Conservation (phyloP, 1,140 invertebrate species). For the Elymnias hypermnestra region DNA sequence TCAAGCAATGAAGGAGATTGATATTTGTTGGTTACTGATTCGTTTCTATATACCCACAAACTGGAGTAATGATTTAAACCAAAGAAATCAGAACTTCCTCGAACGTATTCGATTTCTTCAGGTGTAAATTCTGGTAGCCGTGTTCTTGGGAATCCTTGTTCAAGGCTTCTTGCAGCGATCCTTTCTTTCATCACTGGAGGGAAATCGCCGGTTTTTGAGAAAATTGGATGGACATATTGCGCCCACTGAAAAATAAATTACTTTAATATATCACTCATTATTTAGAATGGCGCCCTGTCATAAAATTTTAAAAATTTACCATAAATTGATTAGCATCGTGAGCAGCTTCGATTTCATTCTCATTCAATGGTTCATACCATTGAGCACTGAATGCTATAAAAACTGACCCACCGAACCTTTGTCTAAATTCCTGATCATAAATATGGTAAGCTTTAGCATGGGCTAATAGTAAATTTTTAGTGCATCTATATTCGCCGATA, state of each 20-base stretch:
- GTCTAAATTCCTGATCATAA: slow-evolving; percentile 67
- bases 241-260: slow-evolving; percentile 34
- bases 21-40: slow-evolving; percentile 24
- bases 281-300: neutral
- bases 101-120: slow-evolving; percentile 41
- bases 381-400: slow-evolving; percentile 71
- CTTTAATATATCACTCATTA: neutral
- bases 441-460: slow-evolving; percentile 75
- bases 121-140: slow-evolving; percentile 57
- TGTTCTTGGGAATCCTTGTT: slow-evolving; percentile 60
- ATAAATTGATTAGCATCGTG: slow-evolving; percentile 63
- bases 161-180: slow-evolving; percentile 68
- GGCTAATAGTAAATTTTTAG: slow-evolving; percentile 40
- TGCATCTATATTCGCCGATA: slow-evolving; percentile 70
- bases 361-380: slow-evolving; percentile 66
- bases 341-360: slow-evolving; percentile 66
- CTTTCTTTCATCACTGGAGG: slow-evolving; percentile 74
- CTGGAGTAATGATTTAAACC: slow-evolving; percentile 78
- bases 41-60: slow-evolving; percentile 35
- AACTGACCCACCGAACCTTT: slow-evolving; percentile 52
- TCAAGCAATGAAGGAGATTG: slow-evolving; percentile 34
- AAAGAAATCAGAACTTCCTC: slow-evolving; percentile 76
- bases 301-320: slow-evolving; percentile 17
- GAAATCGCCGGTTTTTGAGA: slow-evolving; percentile 76
- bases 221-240: slow-evolving; percentile 73